Conservation (phyloP, 92 coral and sea anemone genomes). For the Bergia puertoricense region DNA sequence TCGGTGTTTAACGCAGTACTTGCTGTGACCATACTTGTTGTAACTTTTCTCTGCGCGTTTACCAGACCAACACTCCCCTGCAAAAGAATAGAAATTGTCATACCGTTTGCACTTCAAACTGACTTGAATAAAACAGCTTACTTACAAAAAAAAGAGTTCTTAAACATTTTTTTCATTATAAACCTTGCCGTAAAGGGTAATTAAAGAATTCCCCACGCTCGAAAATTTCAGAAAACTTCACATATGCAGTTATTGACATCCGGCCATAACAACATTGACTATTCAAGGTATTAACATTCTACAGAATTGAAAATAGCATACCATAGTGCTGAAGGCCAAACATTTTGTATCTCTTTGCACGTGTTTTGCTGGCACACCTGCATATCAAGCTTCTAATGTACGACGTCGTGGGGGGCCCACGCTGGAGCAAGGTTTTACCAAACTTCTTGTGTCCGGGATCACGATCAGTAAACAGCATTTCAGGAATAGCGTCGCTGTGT, state of each 20-base stretch:
- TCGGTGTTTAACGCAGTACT: neutral
- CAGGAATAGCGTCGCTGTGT: neutral
- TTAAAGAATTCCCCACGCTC: neutral
- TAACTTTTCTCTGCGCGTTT: neutral
- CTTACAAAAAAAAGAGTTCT: neutral
- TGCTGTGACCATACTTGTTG: neutral
- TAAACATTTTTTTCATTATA: neutral
- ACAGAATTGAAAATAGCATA: neutral
- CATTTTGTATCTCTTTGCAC: neutral
- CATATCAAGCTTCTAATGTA: slow-evolving; percentile 9
- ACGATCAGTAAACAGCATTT: neutral
- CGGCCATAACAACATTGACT: neutral
- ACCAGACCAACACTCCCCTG: slow-evolving; percentile 18
- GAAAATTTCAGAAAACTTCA: neutral
- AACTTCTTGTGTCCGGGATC: slow-evolving; percentile 9
- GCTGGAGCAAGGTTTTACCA: neutral
- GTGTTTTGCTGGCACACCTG: slow-evolving; percentile 8
- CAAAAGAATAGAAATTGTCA: neutral
- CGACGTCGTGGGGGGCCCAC: neutral
- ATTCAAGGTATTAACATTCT: too few relatives aligned
- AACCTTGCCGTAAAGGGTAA: too few relatives aligned
- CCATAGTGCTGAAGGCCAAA: slow-evolving; percentile 2
- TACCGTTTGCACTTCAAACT: neutral
- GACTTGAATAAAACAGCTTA: too few relatives aligned
- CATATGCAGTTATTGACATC: neutral